Evolutionary conservation across 1,140 invertebrate genomes (phyloP).

Genomic region (Bombus consobrinus): DNA sequence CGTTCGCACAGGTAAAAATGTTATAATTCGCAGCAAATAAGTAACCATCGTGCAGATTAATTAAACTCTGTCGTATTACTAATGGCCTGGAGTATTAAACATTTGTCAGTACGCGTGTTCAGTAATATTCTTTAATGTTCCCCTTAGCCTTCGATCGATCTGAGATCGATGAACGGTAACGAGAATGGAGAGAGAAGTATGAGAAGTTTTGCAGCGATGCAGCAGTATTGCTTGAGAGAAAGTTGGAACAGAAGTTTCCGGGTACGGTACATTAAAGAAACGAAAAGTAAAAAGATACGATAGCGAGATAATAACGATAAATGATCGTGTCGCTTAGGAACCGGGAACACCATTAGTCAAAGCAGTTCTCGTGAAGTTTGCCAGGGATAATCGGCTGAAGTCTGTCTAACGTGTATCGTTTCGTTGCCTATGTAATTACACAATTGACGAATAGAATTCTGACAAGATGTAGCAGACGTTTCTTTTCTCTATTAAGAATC

Average conservation of each 20-base stretch:
- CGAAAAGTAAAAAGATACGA: background rate
- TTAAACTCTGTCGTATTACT: too few species aligned
- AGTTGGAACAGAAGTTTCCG: background rate
- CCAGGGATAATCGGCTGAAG: background rate
- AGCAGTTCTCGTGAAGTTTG: conserved; percentile 12
- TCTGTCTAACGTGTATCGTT: background rate
- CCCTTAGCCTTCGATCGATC: background rate
- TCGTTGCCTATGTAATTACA: too few species aligned
- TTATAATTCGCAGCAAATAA: too few species aligned
- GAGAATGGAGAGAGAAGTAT: background rate
- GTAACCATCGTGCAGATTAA: too few species aligned
- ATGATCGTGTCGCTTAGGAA: conserved; percentile 14
- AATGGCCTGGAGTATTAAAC: background rate
- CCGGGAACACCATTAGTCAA: conserved; percentile 34
- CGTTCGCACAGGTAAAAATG: too few species aligned
- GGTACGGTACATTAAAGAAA: background rate
- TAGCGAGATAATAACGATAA: conserved; percentile 47
- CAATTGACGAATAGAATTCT: too few species aligned
- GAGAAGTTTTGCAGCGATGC: background rate
- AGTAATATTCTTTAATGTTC: background rate
- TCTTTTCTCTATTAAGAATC: too few species aligned
- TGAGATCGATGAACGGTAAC: too few species aligned
- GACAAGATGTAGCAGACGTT: too few species aligned
- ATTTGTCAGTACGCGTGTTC: background rate
- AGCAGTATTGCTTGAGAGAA: background rate